phyloP scores from a whole-genome alignment of 2,797 vertebrate genomes.

The Hippopotamyrus pictus region DNA sequence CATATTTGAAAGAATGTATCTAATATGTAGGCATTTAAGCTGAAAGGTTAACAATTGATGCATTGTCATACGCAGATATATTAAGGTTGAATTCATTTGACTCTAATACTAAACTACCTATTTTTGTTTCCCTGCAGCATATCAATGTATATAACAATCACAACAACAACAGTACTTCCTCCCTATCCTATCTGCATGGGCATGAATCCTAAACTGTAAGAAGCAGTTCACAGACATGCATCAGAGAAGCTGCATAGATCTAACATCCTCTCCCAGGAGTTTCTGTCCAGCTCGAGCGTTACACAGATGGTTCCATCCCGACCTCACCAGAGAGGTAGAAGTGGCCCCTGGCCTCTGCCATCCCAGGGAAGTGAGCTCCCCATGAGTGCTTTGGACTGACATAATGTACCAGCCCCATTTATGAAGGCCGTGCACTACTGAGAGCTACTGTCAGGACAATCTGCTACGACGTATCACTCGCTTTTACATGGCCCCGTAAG shows the following conservation, averaged over 20 bases:
- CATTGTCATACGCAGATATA: not conserved
- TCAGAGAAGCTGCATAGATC: not conserved
- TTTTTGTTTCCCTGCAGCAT: not conserved
- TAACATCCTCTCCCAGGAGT: not conserved
- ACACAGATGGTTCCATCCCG: not conserved
- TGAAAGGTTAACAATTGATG: not conserved
- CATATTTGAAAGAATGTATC: not conserved
- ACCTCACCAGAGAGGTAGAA: not conserved
- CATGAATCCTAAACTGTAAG: not conserved
- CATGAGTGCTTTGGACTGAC: not conserved
- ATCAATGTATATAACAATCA: not conserved
- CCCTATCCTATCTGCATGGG: not conserved
- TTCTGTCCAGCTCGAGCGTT: not conserved
- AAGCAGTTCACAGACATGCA: not conserved
- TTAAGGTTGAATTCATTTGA: not conserved
- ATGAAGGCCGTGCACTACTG: not conserved
- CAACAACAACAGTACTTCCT: not conserved
- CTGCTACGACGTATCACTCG: not conserved
- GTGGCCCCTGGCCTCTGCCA: not conserved
- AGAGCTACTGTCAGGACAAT: not conserved
- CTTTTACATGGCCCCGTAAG: not conserved
- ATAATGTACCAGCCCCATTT: not conserved
- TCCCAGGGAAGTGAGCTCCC: not conserved
- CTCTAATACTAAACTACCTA: not conserved
- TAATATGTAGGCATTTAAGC: not conserved